A percentile compares a stretch with the other conserved stretches of the same genome.
phyloP scores from a whole-genome alignment of 2,797 vertebrate genomes.

The Spinibarbus caldwelli region DNA sequence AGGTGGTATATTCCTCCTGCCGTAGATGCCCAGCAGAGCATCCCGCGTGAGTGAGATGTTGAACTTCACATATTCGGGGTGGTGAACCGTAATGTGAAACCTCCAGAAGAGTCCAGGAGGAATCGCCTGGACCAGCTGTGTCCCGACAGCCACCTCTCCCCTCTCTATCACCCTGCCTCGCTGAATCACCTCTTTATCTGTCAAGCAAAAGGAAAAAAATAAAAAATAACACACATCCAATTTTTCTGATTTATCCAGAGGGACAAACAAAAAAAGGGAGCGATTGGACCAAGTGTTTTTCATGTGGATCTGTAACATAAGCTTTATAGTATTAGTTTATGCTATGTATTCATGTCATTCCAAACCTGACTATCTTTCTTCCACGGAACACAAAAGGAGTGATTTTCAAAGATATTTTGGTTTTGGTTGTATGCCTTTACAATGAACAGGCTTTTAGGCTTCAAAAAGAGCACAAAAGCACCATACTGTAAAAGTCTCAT shows the following conservation, averaged over 20 bases:
- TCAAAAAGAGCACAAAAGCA: background rate
- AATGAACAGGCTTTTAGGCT: constrained; percentile 7
- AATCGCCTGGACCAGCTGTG: constrained; percentile 92
- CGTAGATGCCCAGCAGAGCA: constrained; percentile 88
- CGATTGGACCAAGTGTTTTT: background rate
- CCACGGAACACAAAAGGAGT: constrained; percentile 13
- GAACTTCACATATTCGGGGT: constrained; percentile 86
- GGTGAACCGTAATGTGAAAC: constrained; percentile 90
- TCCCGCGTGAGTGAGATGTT: constrained; percentile 86
- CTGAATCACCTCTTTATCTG: constrained; percentile 81
- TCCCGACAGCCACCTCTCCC: constrained; percentile 91
- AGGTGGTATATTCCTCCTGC: constrained; percentile 87
- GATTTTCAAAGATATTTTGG: constrained; percentile 9
- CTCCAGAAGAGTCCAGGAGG: constrained; percentile 97
- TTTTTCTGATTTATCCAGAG: constrained; percentile 7
- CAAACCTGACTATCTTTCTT: constrained; percentile 11
- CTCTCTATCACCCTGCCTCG: constrained; percentile 92
- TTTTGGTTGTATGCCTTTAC: constrained; percentile 7
- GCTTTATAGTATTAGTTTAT: background rate
- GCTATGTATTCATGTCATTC: background rate
- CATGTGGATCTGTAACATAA: background rate
- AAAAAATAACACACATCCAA: background rate
- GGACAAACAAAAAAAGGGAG: background rate
- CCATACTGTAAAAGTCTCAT: background rate
- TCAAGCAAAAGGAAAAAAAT: constrained; percentile 29